Conservation (phyloP, 2,113 vertebrate genomes). For the Pardalotus punctatus region DNA sequence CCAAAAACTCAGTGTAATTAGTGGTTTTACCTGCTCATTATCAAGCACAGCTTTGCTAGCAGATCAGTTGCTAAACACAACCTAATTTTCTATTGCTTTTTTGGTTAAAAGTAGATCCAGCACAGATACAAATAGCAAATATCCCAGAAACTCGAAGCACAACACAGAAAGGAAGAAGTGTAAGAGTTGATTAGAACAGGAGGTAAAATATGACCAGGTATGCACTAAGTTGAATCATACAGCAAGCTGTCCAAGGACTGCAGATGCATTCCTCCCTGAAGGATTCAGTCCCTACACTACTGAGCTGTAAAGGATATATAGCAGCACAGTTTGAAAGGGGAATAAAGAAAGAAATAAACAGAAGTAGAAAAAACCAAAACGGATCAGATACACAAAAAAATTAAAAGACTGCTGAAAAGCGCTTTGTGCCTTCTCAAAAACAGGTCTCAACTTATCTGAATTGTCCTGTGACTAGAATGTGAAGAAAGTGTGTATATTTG, state of each 20-base stretch:
- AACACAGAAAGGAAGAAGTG: not conserved
- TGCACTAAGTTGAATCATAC: not conserved
- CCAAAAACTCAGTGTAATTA: not conserved
- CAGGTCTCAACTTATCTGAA: not conserved
- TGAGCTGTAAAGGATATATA: not conserved
- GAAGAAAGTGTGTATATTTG: not conserved
- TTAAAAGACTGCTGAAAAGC: not conserved
- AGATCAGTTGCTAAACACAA: not conserved
- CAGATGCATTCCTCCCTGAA: not conserved
- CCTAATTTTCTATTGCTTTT: not conserved
- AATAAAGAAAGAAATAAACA: not conserved
- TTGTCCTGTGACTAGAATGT: not conserved
- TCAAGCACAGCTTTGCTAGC: not conserved
- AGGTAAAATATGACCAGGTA: not conserved
- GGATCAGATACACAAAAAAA: no score
- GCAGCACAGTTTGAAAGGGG: not conserved
- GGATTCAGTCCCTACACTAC: accelerated
- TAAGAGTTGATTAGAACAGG: not conserved
- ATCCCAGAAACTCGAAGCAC: not conserved
- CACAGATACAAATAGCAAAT: not conserved
- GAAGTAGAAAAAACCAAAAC: not conserved
- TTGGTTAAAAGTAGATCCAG: not conserved
- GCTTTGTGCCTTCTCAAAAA: not conserved
- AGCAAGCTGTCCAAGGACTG: not conserved
- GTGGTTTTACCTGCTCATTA: not conserved